These are phyloP conservation scores for Wiebesia pumilae DNA, from an alignment of 1,140 invertebrate genomes.

Conservation along the genomic window DNA sequence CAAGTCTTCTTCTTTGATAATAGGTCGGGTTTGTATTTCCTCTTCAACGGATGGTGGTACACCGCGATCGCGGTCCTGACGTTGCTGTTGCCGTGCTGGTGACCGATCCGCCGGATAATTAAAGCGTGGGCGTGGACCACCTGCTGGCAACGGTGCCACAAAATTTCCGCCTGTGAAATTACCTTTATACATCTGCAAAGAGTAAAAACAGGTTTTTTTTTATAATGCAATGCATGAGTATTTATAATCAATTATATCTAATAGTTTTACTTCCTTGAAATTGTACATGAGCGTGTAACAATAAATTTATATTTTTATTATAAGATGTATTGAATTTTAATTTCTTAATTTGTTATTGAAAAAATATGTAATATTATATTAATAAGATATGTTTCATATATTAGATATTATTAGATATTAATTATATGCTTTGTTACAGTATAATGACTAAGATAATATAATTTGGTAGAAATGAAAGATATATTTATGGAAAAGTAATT, in stretches of 20 bases:
- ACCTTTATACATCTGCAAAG: slow-evolving; percentile 72
- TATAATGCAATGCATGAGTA: neutral
- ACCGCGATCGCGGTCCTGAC: slow-evolving; percentile 34
- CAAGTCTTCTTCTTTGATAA: slow-evolving; percentile 94
- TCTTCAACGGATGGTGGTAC: slow-evolving; percentile 56
- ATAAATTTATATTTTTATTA: too few relatives aligned
- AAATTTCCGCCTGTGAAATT: slow-evolving; percentile 69
- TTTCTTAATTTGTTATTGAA: too few relatives aligned
- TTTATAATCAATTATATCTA: neutral
- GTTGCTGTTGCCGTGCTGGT: slow-evolving; percentile 4
- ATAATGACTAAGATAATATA: too few relatives aligned
- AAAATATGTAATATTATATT: too few relatives aligned
- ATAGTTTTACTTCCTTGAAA: too few relatives aligned
- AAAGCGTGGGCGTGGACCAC: slow-evolving; percentile 69
- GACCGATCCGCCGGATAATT: slow-evolving; percentile 66
- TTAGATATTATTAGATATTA: too few relatives aligned
- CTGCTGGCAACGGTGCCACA: slow-evolving; percentile 68
- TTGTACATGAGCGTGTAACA: too few relatives aligned
- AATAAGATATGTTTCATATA: too few relatives aligned
- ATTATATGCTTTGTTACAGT: too few relatives aligned
- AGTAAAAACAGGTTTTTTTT: neutral
- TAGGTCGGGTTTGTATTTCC: slow-evolving; percentile 81
- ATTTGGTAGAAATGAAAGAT: too few relatives aligned
- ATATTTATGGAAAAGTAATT: too few relatives aligned
- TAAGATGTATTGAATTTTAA: too few relatives aligned